These are phyloP conservation scores for Drosophila nigricruria DNA, from an alignment of 2,888 invertebrate species.

Conservation along the genomic window DNA sequence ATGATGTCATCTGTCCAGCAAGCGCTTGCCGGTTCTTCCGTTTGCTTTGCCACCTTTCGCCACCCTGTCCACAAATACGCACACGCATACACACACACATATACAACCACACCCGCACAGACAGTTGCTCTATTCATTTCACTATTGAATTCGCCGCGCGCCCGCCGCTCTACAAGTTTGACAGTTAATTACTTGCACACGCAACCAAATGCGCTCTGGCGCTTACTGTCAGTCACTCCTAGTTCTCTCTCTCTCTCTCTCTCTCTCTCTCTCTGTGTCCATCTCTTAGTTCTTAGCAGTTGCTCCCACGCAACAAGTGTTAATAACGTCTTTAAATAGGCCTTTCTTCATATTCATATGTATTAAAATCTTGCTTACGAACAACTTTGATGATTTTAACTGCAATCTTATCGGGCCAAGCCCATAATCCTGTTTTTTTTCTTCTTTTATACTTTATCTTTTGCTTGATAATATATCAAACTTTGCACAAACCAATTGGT, in stretches of 20 bases:
- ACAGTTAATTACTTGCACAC: slow-evolving; percentile 20
- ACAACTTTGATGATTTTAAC: slow-evolving; percentile 7
- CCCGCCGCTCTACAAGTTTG: not conserved
- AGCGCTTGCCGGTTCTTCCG: slow-evolving; percentile 44
- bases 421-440: slow-evolving; percentile 5
- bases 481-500: slow-evolving; percentile 27
- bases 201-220: slow-evolving; percentile 19
- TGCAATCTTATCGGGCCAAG: slow-evolving; percentile 32
- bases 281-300: not conserved
- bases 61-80: slow-evolving; percentile 4
- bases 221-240: not conserved
- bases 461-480: slow-evolving; percentile 28
- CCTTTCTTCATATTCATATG: slow-evolving; percentile 4
- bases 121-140: slow-evolving; percentile 25
- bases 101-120: slow-evolving; percentile 7
- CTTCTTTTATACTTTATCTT: not conserved
- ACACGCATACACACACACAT: slow-evolving; percentile 7
- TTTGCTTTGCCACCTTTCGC: slow-evolving; percentile 46
- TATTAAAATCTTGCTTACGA: slow-evolving; percentile 4
- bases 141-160: slow-evolving; percentile 6
- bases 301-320: slow-evolving; percentile 42
- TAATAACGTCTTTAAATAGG: slow-evolving; percentile 3
- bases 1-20: slow-evolving; percentile 43
- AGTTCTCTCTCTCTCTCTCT: too few species aligned
- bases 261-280: not conserved